phyloP scores from a whole-genome alignment of 2,888 invertebrate species.

The Oxystoma pomonae region DNA sequence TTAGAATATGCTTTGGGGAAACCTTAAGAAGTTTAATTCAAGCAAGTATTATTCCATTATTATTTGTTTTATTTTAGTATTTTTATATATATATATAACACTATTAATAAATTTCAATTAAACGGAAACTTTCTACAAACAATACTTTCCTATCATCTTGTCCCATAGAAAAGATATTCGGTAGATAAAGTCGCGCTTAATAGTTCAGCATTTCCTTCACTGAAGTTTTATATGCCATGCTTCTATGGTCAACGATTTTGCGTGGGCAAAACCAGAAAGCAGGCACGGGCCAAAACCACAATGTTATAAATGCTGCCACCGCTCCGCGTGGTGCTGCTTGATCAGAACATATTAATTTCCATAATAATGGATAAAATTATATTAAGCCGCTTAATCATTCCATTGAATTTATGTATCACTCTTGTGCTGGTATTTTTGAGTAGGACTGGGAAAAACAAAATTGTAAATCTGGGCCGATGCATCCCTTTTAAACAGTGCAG shows the following conservation, averaged over 20 bases:
- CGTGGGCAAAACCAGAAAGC: constrained; percentile 15
- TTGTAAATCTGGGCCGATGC: too few relatives aligned
- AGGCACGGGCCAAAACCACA: not conserved
- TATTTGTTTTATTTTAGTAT: too few relatives aligned
- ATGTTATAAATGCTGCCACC: not conserved
- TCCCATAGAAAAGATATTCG: not conserved
- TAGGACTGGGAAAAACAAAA: too few relatives aligned
- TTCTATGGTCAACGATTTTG: constrained; percentile 11
- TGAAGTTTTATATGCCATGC: not conserved
- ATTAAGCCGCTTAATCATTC: too few relatives aligned
- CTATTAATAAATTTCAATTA: too few relatives aligned
- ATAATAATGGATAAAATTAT: not conserved
- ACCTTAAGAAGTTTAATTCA: too few relatives aligned
- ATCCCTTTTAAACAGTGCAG: too few relatives aligned
- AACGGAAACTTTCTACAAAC: not conserved
- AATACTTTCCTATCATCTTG: not conserved
- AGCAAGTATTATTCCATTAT: too few relatives aligned
- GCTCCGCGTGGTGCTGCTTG: not conserved
- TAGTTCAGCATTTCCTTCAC: not conserved
- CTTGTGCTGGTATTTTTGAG: too few relatives aligned
- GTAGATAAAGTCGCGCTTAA: not conserved
- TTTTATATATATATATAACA: too few relatives aligned
- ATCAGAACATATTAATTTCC: not conserved
- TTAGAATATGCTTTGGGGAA: too few relatives aligned
- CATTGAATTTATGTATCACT: too few relatives aligned